Percentiles rank a stretch among this genome's conserved stretches.
Evolutionary conservation across 1,140 invertebrate genomes (phyloP).

Genomic region (Danaus melanippus): DNA sequence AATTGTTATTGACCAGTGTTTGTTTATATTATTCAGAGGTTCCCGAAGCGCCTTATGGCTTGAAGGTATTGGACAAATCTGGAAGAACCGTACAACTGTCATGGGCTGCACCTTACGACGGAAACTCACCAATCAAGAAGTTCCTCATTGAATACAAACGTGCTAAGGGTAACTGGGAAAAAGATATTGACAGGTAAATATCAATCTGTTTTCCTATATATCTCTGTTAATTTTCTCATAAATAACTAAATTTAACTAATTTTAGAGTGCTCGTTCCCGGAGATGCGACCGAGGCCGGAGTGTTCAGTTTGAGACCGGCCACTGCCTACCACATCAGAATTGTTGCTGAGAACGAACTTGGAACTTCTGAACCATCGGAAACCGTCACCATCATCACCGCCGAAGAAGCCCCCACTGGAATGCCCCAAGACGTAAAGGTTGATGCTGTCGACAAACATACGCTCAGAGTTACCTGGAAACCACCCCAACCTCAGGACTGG

Average conservation of each 20-base stretch:
- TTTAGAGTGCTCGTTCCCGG: slow-evolving; percentile 85
- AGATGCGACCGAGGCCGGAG: slow-evolving; percentile 88
- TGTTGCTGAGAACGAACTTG: slow-evolving; percentile 95
- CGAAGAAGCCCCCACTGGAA: slow-evolving; percentile 92
- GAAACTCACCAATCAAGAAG: slow-evolving; percentile 93
- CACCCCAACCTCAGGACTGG: slow-evolving; percentile 90
- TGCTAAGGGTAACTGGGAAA: slow-evolving; percentile 88
- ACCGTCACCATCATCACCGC: slow-evolving; percentile 94
- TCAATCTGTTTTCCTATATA: not conserved
- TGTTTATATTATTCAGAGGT: slow-evolving; percentile 77
- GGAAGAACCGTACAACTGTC: slow-evolving; percentile 91
- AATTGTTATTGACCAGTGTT: slow-evolving; percentile 4
- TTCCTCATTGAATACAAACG: slow-evolving; percentile 96
- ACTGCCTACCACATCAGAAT: slow-evolving; percentile 94
- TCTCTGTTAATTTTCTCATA: not conserved
- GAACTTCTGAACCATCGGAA: slow-evolving; percentile 91
- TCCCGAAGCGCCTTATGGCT: slow-evolving; percentile 91
- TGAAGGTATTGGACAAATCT: slow-evolving; percentile 93
- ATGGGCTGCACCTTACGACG: slow-evolving; percentile 95
- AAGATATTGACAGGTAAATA: slow-evolving; percentile 77
- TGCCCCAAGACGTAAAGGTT: slow-evolving; percentile 86
- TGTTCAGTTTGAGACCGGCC: slow-evolving; percentile 90
- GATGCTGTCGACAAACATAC: slow-evolving; percentile 94
- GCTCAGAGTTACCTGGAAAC: slow-evolving; percentile 94
- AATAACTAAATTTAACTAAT: not conserved